A percentile compares a stretch with the other conserved stretches of the same genome.
Conservation (phyloP, 35 echinoderm and acorn worm species). For the Holothuria glaberrima region DNA sequence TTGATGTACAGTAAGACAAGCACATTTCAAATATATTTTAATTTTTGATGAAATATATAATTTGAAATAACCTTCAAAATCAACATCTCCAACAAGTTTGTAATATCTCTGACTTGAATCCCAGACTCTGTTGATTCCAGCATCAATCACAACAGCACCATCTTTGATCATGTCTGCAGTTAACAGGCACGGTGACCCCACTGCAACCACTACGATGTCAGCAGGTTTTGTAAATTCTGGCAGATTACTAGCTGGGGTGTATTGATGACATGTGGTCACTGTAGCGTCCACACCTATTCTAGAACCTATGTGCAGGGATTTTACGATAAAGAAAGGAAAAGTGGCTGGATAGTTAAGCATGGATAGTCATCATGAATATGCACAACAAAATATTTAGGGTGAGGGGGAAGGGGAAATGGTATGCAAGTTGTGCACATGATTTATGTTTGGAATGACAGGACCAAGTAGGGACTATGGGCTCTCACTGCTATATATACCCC, state of each 20-base stretch:
- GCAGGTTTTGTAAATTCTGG: constrained; percentile 70
- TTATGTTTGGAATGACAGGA: no score
- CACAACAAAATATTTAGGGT: no score
- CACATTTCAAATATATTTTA: no score
- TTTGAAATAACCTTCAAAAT: constrained; percentile 71
- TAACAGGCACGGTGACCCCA: constrained; percentile 72
- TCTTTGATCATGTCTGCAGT: constrained; percentile 89
- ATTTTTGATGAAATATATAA: no score
- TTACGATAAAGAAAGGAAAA: no score
- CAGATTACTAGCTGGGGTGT: constrained; percentile 77
- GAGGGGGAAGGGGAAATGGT: no score
- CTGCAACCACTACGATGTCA: constrained; percentile 82
- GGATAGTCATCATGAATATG: no score
- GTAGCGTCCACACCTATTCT: constrained; percentile 76
- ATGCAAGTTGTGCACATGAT: no score
- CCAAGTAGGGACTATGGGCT: no score
- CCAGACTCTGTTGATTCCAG: constrained; percentile 78
- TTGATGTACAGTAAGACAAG: no score
- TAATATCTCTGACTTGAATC: constrained; percentile 51
- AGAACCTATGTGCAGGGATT: constrained; percentile 26
- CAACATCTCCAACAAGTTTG: constrained; percentile 83
- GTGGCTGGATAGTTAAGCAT: no score
- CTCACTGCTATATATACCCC: no score
- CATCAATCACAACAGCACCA: constrained; percentile 80
- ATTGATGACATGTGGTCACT: constrained; percentile 80